Base-by-base conservation (phyloP, 1,140 invertebrate species). In the Dendrolimus kikuchii region DNA sequence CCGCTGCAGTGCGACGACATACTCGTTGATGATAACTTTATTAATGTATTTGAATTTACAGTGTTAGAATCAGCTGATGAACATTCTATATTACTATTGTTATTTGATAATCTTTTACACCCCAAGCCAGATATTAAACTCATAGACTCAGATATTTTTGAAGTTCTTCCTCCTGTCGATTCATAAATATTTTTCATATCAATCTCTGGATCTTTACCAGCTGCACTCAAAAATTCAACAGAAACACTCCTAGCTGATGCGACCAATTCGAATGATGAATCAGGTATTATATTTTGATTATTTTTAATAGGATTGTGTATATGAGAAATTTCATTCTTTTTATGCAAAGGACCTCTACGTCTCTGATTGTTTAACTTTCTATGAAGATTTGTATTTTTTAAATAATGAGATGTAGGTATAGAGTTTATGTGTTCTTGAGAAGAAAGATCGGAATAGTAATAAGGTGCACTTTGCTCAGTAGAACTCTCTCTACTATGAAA, bases 381-480 rank as follows among this genome's bases (percentile, higher is more conserved):
- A 61, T 86, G 81, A 41, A 86, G 64, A 57, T 85, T 83, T 57
- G 79, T 88, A 63, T 88, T 88, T 74, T 88, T 88, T 51, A 83
- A 68, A 55, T 75, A 87, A 64, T 85, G 80, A 51, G 78, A 83
- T 37, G 75, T 77, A 49, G 77, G 74, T 9, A 85, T 55, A 44
- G 85, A 53, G 63, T 88, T 87, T 47, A 88, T 83, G 62, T 88
- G 84, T 57, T 88, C 87, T 64, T 88, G 86, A 1, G 86, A 87
- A 56, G 88, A 89, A n/a, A 95, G 81, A 78, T 96, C 95, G 0
- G 95, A 95, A 80, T 96, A 96, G 70, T 96, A 96, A 72, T 96
- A 95, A 0, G 95, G 95, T 8, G 94, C 94, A 8, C 90, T 89
- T 57, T 91, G 90, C 40, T 89, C 89, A 23, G 88, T 73, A 38